phyloP scores from a whole-genome alignment of 2,113 vertebrate genomes.

The Chionomys nivalis region DNA sequence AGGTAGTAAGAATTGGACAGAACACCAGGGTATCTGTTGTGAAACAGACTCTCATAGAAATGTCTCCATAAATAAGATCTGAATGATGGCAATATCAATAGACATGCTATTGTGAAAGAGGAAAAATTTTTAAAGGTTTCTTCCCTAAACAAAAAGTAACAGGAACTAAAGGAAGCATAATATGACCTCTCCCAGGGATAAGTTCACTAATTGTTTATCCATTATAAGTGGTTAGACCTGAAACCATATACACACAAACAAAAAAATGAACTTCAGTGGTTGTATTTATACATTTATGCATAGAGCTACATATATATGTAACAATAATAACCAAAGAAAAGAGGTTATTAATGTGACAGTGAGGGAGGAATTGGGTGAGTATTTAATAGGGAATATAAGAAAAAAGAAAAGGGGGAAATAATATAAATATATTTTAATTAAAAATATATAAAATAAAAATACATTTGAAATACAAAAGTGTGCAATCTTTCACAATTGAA shows the following conservation, averaged over 20 bases:
- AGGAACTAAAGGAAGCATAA: neutral
- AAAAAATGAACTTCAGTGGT: neutral
- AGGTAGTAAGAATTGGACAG: neutral
- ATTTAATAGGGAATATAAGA: neutral
- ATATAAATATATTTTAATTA: neutral
- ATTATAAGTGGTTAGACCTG: neutral
- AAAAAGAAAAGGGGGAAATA: neutral
- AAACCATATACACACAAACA: neutral
- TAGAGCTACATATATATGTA: rapidly evolving
- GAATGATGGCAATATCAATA: neutral
- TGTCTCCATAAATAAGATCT: neutral
- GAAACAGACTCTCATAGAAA: neutral
- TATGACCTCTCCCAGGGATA: neutral
- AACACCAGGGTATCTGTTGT: neutral
- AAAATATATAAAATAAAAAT: neutral
- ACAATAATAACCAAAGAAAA: neutral
- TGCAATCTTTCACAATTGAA: neutral
- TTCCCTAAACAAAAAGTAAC: neutral
- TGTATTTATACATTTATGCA: neutral
- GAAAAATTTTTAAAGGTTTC: neutral
- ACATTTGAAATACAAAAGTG: neutral
- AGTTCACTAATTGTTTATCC: neutral
- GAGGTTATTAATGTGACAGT: neutral
- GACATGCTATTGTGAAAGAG: neutral
- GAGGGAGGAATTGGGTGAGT: neutral